A percentile compares a stretch with the other conserved stretches of the same genome.
These are phyloP conservation scores for Mellilla xanthometata DNA, from an alignment of 2,888 invertebrate genomes.

Conservation along the genomic window DNA sequence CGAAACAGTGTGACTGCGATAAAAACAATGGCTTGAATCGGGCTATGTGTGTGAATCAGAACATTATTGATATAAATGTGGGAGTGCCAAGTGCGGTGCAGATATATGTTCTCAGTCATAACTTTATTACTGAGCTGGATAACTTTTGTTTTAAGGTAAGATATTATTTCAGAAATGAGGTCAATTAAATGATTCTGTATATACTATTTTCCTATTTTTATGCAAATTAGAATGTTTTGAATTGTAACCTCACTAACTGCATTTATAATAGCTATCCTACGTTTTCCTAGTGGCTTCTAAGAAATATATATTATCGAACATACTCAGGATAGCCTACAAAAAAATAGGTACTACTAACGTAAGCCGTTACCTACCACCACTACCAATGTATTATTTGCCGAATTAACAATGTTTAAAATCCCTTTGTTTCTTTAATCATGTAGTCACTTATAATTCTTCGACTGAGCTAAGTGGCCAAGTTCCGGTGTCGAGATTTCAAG, in stretches of 20 bases:
- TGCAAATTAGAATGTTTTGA: not conserved
- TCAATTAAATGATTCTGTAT: too few relatives aligned
- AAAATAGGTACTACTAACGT: too few relatives aligned
- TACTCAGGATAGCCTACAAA: too few relatives aligned
- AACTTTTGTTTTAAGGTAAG: conserved; percentile 84
- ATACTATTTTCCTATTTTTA: not conserved
- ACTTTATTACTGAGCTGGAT: conserved; percentile 84
- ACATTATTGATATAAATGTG: conserved; percentile 81
- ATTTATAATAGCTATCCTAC: too few relatives aligned
- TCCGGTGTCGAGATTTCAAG: too few relatives aligned
- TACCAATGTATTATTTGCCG: too few relatives aligned
- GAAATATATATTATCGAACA: too few relatives aligned
- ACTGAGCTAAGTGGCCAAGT: too few relatives aligned
- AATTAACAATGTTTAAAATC: too few relatives aligned
- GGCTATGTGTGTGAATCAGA: conserved; percentile 80
- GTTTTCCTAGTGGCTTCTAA: too few relatives aligned
- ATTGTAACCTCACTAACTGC: too few relatives aligned
- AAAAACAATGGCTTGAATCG: conserved; percentile 71
- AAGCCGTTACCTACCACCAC: too few relatives aligned
- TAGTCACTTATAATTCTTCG: not conserved
- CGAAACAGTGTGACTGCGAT: conserved; percentile 81
- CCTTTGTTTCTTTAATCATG: not conserved
- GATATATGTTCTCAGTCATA: conserved; percentile 83
- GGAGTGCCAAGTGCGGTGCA: conserved; percentile 83
- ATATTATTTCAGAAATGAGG: not conserved